Base-by-base conservation (phyloP, 2,113 vertebrate genomes). In the Phaetusa simplex region DNA sequence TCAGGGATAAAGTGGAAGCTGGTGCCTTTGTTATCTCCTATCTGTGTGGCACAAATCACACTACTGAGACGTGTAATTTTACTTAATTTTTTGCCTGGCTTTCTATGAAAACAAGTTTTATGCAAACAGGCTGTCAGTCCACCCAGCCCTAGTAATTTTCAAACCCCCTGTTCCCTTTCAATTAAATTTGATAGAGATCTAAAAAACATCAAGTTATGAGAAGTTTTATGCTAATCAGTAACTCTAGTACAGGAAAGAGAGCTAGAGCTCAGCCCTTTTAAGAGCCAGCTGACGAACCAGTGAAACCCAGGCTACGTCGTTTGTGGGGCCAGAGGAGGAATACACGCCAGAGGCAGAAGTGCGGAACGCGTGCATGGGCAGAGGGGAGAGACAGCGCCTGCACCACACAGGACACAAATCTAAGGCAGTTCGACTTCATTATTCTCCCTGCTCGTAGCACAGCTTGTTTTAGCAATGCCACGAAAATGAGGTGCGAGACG, bases 351-450 rank as follows among this genome's bases (percentile, higher is more conserved):
- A 86, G 55, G 14, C 47, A 38, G 49, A 26, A 14, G 74, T 5
- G 71, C 0, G 0, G 5, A 17, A 30, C 2, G 27, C 3, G 58
- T 17, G 43, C 34, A 5, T 0, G 20, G 84, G 55, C 62, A 77
- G 47, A 53, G 56, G 47, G 29, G 40, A 64, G 47, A 9, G 13
- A 47, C 16, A 29, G 21, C 21, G 36, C 3, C 3, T 73, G 11
- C 4, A 21, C 1, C 10, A 36, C 11, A 8, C 1, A 62, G 50
- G 65, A 67, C 82, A 56, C 2, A 9, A 22, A 69, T 70, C 49
- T 53, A 27, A 43, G 43, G 64, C 69, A 55, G 22, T 55, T 4
- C 19, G 65, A 40, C 58, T 45, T 59, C n/a, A 21, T 34, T 82
- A 36, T 23, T 85, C 43, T 72, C 52, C 14, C 6, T 15, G 72